Conservation (phyloP, 2,888 invertebrate species). For the Lithodes maja region DNA sequence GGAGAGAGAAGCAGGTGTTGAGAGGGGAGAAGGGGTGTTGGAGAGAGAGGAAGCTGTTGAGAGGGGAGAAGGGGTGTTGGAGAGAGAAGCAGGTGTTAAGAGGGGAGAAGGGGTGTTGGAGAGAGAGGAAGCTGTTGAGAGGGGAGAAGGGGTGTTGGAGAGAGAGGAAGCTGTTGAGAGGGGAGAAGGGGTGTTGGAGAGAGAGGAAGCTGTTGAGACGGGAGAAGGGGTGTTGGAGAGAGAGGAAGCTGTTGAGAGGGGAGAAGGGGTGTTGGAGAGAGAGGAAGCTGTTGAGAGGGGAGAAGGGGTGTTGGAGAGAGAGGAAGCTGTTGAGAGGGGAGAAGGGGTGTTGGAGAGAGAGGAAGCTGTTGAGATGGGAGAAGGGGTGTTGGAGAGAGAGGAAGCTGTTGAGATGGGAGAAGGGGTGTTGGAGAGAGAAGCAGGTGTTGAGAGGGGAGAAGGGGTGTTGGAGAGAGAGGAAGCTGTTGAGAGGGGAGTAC, state of each 20-base stretch:
- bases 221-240: background rate
- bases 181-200: background rate
- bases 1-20: background rate
- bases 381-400: background rate
- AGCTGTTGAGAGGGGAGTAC: background rate
- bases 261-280: background rate
- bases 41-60: background rate
- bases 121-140: too few relatives aligned
- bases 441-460: background rate
- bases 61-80: background rate
- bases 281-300: background rate
- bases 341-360: too few relatives aligned
- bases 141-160: background rate
- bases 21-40: background rate
- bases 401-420: background rate
- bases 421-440: background rate
- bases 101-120: background rate
- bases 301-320: background rate
- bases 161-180: background rate
- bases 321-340: background rate
- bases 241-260: background rate
- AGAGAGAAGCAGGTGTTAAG: background rate
- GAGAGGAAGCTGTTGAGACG: background rate
- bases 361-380: too few relatives aligned
- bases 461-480: background rate